Conservation (phyloP, 2,113 vertebrate species). For the Neopipo cinnamomea region DNA sequence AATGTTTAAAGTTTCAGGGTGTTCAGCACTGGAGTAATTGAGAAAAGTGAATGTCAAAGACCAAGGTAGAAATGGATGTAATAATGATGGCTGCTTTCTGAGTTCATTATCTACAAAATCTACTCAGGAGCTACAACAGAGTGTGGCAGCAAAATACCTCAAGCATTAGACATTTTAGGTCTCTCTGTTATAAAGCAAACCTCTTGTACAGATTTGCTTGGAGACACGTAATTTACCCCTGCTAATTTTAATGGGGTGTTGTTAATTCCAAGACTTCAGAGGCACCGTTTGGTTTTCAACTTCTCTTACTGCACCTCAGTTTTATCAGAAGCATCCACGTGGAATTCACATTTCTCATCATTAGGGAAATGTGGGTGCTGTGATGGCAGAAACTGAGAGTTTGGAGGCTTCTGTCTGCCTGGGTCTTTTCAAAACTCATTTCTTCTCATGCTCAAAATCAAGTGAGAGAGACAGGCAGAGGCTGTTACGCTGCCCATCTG, state of each 20-base stretch:
- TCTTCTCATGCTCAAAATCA: neutral
- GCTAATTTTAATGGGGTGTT: neutral
- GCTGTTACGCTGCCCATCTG: neutral
- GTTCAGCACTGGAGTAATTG: neutral
- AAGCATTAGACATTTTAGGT: neutral
- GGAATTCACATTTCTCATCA: neutral
- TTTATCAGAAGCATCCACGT: neutral
- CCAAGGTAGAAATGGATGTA: neutral
- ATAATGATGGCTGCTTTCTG: neutral
- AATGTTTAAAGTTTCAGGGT: neutral
- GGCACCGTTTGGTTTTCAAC: neutral
- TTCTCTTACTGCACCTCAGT: neutral
- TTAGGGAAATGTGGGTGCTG: neutral
- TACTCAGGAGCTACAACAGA: neutral
- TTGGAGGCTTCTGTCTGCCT: neutral
- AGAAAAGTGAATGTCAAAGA: neutral
- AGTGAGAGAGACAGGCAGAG: neutral
- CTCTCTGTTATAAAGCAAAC: neutral
- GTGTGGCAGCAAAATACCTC: neutral
- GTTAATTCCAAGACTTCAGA: neutral
- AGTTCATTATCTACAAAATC: neutral
- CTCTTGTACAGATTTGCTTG: neutral
- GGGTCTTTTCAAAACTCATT: neutral
- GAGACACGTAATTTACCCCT: neutral
- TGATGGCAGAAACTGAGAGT: neutral